Conservation (phyloP, 2,888 invertebrate species). For the Philhelius pedissequus region DNA sequence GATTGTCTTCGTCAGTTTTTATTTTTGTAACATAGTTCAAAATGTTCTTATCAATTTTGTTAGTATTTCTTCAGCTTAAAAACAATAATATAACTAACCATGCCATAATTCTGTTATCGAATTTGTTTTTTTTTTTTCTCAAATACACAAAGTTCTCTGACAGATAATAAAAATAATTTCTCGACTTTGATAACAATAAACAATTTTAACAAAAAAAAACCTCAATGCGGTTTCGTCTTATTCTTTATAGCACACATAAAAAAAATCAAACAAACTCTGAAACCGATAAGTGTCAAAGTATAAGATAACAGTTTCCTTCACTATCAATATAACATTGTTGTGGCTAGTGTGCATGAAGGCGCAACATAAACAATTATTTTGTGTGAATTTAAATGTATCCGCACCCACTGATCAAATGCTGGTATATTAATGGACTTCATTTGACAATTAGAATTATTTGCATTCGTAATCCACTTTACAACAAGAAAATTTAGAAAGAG, state of each 20-base stretch:
- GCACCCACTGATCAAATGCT: not conserved
- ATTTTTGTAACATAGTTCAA: not conserved
- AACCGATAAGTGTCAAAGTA: constrained; percentile 33
- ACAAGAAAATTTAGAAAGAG: not conserved
- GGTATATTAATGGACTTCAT: not conserved
- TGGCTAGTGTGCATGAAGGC: not conserved
- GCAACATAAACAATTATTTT: not conserved
- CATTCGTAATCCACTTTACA: not conserved
- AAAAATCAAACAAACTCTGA: not conserved
- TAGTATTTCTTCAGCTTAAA: not conserved
- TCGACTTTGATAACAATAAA: not conserved
- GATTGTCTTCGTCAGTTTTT: not conserved
- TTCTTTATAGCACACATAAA: not conserved
- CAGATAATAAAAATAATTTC: not conserved
- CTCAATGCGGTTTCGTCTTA: not conserved
- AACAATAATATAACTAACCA: not conserved
- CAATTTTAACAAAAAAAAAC: not conserved
- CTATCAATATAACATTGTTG: constrained; percentile 3
- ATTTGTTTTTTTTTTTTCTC: not conserved
- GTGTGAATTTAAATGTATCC: constrained; percentile 5
- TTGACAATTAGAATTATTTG: constrained; percentile 10
- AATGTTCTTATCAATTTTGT: not conserved
- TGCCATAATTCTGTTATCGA: not conserved
- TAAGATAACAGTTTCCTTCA: constrained; percentile 42
- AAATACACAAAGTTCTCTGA: not conserved